Base-by-base conservation (phyloP, 2,888 invertebrate species). In the Camptogramma bilineatum region DNA sequence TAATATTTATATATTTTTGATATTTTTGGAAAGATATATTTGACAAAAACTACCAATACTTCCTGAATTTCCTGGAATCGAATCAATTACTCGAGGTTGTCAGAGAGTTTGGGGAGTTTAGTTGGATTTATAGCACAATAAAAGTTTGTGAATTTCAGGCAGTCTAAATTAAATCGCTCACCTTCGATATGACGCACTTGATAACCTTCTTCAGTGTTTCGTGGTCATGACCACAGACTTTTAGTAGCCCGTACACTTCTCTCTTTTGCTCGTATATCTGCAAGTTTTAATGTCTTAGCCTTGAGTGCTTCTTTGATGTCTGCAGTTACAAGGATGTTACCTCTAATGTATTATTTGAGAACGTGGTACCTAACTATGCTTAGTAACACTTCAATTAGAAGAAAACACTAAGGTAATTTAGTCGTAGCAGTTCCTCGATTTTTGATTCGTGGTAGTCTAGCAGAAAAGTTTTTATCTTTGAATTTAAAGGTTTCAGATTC, bases 101-200 rank as follows among this genome's bases (percentile, higher is more conserved):
- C 42, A 42, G n/a, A 42, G 17, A 8, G 13, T 39, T 39, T 39
- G n/a, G 39, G 39, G 39, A 39, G 39, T 1, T 44, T 44, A 39
- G 44, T 16, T 16, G 7, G 44, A 44, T 44, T 44, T 44, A 44
- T 44, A 44, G 44, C 44, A 17, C 17, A 44, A 44, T 17, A 54
- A 44, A 4, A 46, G 17, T 8, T 39, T 52, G 42, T 17, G n/a
- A 46, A 46, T 52, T 52, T 58, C 44, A 13, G 24, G 16, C 17
- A 56, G 17, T 21, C 52, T 19, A 58, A 47, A 53, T 34, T 13
- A 48, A 39, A 39, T 50, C n/a, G 1, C 70, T 78, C 70, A 91
- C 91, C 90, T 91, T 91, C 52, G 91, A 85, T 44, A 92, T 92
- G 83, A 92, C 92, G 85, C 92, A 93, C 66, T 92, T 91, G 67